Percentiles rank a stretch among this genome's conserved stretches.
phyloP scores from a whole-genome alignment of 2,888 invertebrate genomes.

The Oscheius myriophilus region DNA sequence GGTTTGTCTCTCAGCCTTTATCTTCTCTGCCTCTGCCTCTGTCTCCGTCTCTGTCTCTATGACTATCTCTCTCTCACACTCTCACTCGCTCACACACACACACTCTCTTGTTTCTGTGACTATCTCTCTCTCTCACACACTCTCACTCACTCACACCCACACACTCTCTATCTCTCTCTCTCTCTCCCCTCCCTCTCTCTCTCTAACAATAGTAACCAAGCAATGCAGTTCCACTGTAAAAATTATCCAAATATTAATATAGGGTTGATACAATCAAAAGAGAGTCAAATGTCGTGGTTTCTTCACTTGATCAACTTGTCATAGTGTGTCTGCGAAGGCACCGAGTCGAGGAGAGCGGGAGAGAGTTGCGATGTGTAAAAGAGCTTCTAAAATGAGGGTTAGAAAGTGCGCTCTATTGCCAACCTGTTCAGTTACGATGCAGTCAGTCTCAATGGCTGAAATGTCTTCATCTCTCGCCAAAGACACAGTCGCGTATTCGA shows the following conservation, averaged over 20 bases:
- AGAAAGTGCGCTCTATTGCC: not conserved
- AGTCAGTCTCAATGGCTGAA: constrained; percentile 16
- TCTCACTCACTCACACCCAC: too few species aligned
- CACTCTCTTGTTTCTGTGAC: too few species aligned
- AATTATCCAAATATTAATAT: not conserved
- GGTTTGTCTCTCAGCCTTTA: too few species aligned
- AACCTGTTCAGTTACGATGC: constrained; percentile 13
- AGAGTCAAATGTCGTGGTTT: not conserved
- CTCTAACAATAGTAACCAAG: too few species aligned
- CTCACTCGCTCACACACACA: too few species aligned
- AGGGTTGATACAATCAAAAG: constrained; percentile 1
- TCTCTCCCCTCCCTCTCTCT: too few species aligned
- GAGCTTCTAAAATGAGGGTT: constrained; percentile 6
- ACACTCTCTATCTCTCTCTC: too few species aligned
- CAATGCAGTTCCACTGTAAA: too few species aligned
- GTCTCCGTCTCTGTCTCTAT: too few species aligned
- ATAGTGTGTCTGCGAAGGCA: constrained; percentile 18
- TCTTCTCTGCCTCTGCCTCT: too few species aligned
- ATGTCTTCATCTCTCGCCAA: constrained; percentile 21
- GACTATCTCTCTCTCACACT: too few species aligned
- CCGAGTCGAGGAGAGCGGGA: not conserved
- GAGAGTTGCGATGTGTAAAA: constrained; percentile 5
- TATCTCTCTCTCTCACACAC: too few species aligned
- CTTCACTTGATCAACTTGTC: constrained; percentile 13
- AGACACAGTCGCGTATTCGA: constrained; percentile 27